phyloP scores from a whole-genome alignment of 2,113 vertebrate genomes.

The Pheucticus melanocephalus region DNA sequence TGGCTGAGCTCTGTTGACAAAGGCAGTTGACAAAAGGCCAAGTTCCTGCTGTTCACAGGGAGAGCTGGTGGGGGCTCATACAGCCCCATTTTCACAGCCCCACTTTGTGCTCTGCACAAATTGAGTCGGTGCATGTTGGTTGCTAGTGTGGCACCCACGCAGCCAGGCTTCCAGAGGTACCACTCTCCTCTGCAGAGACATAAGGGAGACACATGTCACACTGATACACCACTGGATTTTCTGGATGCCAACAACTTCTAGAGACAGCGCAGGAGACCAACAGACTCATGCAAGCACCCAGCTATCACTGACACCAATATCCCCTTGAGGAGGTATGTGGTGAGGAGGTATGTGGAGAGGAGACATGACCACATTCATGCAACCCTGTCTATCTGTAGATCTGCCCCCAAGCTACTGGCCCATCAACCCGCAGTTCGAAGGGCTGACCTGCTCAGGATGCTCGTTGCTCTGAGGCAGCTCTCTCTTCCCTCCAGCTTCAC shows the following conservation, averaged over 20 bases:
- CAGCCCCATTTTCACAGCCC: not conserved
- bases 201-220: not conserved
- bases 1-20: not conserved
- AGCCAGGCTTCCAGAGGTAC: not conserved
- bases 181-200: rapidly evolving
- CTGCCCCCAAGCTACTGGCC: not conserved
- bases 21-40: rapidly evolving
- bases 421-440: not conserved
- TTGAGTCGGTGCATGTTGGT: not conserved
- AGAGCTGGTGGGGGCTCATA: not conserved
- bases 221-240: not conserved
- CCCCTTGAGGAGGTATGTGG: rapidly evolving
- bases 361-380: rapidly evolving
- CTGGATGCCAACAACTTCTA: not conserved
- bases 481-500: not conserved
- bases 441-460: not conserved
- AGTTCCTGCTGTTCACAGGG: not conserved
- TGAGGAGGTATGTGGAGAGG: not conserved
- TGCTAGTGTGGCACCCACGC: not conserved
- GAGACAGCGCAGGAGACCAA: not conserved
- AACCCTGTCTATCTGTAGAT: not conserved
- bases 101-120: not conserved
- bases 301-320: not conserved
- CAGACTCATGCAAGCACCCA: not conserved
- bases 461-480: rapidly evolving